Base-by-base conservation (phyloP, 2,888 invertebrate genomes). In the Protophormia terraenovae region DNA sequence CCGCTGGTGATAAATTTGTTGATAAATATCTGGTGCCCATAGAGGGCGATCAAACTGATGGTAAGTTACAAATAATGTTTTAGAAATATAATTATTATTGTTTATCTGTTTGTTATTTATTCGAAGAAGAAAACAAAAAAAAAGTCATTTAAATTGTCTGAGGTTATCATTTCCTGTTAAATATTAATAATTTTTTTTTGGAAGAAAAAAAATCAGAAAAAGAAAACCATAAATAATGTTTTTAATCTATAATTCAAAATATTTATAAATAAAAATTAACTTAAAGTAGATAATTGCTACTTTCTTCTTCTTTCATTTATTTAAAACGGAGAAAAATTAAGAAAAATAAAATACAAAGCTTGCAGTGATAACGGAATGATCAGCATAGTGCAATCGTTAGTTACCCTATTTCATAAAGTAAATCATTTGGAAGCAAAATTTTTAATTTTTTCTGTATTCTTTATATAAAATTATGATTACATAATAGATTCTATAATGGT, bases 1-100 rank as follows among this genome's bases (percentile, higher is more conserved):
- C 95, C 88, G 95, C 95, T 22, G 97, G 97, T 27, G 97, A 97
- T 90, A 95, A 95, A 90, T 97, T 96, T 90, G 96, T 97, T 62
- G 97, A 97, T 93, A 96, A 95, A 92, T 96, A 96, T 91, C 93
- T 97, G 87, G 96, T 97, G 27, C 94, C 95, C 8, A 88, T 91
- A 8, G 88, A 86, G 10, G 95, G 95, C 90, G 95, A 95, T 91
- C 93, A 94, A 79, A 92, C 92, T 84, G 96, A 96, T 89, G 95
- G 96, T 96, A 90, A 93, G 94, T 89, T 47, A 47, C 27, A 47
- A 27, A 69, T 0, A 69, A 45, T 22, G n/a, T 0, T n/a, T 53
- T 62, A 55, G 6, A 71, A 47, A 66, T 55, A 38, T 71, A 32
- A 29, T 12, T 10, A 10, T 38, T 60, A 64, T 55, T n/a, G 24